phyloP scores from a whole-genome alignment of 2,797 vertebrate genomes.

The Pseudomugil tenellus region DNA sequence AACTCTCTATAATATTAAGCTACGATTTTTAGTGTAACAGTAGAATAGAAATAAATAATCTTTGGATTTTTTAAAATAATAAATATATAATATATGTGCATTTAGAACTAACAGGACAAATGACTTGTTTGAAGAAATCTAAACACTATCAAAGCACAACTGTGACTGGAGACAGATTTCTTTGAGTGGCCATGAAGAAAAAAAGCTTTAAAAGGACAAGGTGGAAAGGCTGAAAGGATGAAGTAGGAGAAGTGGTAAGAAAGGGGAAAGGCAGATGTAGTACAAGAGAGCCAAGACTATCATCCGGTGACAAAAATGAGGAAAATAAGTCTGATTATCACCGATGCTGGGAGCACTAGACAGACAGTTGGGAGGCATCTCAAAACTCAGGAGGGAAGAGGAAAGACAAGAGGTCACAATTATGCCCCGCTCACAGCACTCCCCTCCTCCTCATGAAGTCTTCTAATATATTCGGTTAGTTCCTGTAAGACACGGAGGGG shows the following conservation, averaged over 20 bases:
- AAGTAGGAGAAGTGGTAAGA: constrained; percentile 10
- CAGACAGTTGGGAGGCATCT: constrained; percentile 92
- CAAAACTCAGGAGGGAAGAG: constrained; percentile 92
- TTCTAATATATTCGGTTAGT: constrained; percentile 94
- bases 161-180: neutral
- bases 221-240: constrained; percentile 8
- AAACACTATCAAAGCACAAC: neutral
- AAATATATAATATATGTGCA: neutral
- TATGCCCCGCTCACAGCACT: constrained; percentile 86
- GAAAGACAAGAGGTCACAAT: constrained; percentile 98
- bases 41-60: neutral
- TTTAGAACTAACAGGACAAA: neutral
- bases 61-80: no score
- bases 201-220: constrained; percentile 2
- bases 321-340: constrained; percentile 94
- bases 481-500: constrained; percentile 90
- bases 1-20: neutral
- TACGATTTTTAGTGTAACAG: neutral
- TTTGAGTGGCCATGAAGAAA: neutral
- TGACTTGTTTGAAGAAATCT: neutral
- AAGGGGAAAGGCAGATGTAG: constrained; percentile 20
- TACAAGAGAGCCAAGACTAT: constrained; percentile 62
- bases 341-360: constrained; percentile 87
- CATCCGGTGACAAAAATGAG: constrained; percentile 88
- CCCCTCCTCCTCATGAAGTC: constrained; percentile 88